A percentile compares a stretch with the other conserved stretches of the same genome.
Conservation (phyloP, 92 coral and sea anemone species). For the Paramuricea clavata region DNA sequence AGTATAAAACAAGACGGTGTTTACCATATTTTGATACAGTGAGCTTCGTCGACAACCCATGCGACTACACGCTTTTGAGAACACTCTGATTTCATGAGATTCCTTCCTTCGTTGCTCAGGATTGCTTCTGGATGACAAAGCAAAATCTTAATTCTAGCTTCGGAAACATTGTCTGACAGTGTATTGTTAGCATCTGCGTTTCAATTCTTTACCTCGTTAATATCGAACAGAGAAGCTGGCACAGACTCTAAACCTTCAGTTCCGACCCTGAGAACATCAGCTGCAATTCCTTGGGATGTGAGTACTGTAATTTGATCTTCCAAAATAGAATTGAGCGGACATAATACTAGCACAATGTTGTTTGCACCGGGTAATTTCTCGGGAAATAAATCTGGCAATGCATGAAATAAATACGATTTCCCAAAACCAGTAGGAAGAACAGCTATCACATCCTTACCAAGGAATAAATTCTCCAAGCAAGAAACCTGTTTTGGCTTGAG, state of each 20-base stretch:
- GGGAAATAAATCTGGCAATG: not conserved
- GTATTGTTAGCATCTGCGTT: not conserved
- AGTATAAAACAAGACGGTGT: no score
- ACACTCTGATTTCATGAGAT: not conserved
- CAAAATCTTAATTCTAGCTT: not conserved
- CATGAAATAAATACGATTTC: not conserved
- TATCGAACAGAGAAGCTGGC: not conserved
- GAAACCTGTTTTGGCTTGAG: not conserved
- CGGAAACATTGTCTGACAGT: not conserved
- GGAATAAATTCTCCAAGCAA: not conserved
- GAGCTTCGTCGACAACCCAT: constrained; percentile 65
- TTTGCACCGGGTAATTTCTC: not conserved
- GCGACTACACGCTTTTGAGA: constrained; percentile 46
- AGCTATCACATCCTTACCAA: not conserved
- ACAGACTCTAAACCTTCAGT: no score
- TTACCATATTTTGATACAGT: constrained; percentile 66
- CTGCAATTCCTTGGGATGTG: not conserved
- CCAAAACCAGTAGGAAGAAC: not conserved
- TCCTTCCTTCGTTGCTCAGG: not conserved
- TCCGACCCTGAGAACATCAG: not conserved
- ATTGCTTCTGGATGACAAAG: not conserved
- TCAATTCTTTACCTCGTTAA: not conserved
- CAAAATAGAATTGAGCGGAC: not conserved
- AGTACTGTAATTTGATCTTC: not conserved
- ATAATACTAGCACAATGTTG: not conserved